A percentile compares a stretch with the other conserved stretches of the same genome.
phyloP scores from a whole-genome alignment of 2,113 vertebrate species.

The Clinocottus analis region DNA sequence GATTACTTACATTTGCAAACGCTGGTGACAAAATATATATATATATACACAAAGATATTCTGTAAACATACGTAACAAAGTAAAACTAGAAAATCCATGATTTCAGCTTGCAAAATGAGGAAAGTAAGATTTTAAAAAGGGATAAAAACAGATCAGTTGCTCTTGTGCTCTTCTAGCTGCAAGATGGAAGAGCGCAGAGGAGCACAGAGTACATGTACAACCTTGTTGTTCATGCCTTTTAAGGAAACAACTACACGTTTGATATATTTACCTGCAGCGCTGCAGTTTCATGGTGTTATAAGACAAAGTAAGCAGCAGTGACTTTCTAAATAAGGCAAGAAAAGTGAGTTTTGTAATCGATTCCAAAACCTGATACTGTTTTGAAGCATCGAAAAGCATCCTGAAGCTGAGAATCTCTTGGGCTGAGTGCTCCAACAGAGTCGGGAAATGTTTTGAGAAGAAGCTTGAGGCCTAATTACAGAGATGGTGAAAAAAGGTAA shows the following conservation, averaged over 20 bases:
- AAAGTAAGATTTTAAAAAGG: neutral
- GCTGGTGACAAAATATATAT: neutral
- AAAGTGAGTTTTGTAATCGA: neutral
- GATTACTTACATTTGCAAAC: neutral
- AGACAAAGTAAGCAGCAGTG: neutral
- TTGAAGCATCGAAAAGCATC: neutral
- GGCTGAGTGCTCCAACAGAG: conserved; percentile 1
- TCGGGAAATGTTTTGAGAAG: conserved; percentile 42
- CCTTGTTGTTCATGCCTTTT: neutral
- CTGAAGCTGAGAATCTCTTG: neutral
- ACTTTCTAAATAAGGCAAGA: neutral
- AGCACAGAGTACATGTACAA: no score
- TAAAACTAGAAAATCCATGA: neutral
- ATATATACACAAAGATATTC: neutral
- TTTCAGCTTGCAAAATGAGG: neutral
- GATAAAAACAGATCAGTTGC: neutral
- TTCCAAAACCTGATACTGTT: neutral
- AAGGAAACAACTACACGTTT: neutral
- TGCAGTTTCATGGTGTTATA: neutral
- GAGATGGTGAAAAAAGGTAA: conserved; percentile 42
- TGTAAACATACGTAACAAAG: neutral
- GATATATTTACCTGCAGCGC: neutral
- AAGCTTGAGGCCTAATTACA: conserved; percentile 51
- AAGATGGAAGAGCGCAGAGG: neutral
- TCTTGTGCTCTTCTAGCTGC: neutral